These are phyloP conservation scores for Alligator sinensis DNA, from an alignment of 2,113 vertebrate species.

Conservation along the genomic window DNA sequence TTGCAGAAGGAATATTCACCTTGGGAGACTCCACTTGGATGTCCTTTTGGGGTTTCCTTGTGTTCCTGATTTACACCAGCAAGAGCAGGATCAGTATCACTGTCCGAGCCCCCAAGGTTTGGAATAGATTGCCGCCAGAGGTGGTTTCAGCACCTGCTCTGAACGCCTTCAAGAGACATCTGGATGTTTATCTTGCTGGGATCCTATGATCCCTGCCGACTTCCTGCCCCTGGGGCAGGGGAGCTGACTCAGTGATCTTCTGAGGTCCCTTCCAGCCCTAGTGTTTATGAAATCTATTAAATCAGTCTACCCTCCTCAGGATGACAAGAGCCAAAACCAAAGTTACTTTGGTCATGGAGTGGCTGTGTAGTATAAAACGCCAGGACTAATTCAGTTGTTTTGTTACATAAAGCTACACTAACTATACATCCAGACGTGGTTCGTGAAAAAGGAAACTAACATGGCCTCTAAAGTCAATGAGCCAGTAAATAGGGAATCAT, in stretches of 20 bases:
- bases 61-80: neutral
- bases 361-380: neutral
- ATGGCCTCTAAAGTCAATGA: constrained; percentile 67
- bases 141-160: no score
- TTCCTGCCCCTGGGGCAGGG: no score
- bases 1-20: no score
- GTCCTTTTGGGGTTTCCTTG: neutral
- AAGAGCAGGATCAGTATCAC: neutral
- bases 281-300: no score
- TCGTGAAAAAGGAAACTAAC: constrained; percentile 48
- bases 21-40: no score
- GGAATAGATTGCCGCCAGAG: no score
- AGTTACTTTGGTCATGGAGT: neutral
- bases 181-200: no score
- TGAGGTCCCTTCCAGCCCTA: no score
- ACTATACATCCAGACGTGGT: constrained; percentile 15
- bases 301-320: neutral
- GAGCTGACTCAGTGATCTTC: no score
- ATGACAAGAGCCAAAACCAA: neutral
- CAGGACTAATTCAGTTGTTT: constrained; percentile 22
- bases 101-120: no score
- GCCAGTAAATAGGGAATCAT: constrained; percentile 58
- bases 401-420: neutral
- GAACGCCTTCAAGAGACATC: no score
- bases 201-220: no score